Evolutionary conservation across 1,140 invertebrate species (phyloP).

Genomic region (Lordiphosa clarofinis): DNA sequence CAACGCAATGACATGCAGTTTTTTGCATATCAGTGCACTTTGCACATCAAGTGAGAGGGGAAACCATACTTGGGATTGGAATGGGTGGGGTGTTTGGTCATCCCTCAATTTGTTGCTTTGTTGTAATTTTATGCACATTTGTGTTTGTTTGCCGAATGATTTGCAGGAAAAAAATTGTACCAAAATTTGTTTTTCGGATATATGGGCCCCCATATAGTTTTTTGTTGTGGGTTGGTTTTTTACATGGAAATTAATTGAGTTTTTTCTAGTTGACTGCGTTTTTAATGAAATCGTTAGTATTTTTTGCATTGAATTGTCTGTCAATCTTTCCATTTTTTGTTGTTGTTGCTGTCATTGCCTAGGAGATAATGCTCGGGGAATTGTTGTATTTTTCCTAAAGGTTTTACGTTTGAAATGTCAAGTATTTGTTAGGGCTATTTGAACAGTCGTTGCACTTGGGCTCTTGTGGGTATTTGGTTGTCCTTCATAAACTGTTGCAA

Average conservation of each 20-base stretch:
- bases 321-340: constrained; percentile 21
- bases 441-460: constrained; percentile 38
- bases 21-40: constrained; percentile 75
- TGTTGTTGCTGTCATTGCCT: constrained; percentile 48
- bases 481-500: constrained; percentile 5
- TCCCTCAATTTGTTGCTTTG: constrained; percentile 72
- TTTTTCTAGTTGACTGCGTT: constrained; percentile 78
- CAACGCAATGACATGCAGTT: constrained; percentile 76
- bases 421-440: constrained; percentile 38
- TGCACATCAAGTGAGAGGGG: constrained; percentile 6
- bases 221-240: constrained; percentile 45
- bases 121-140: constrained; percentile 75
- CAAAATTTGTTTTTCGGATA: constrained; percentile 66
- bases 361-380: constrained; percentile 62
- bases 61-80: constrained; percentile 52
- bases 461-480: constrained; percentile 11
- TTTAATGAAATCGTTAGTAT: constrained; percentile 78
- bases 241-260: constrained; percentile 73
- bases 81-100: constrained; percentile 32
- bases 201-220: constrained; percentile 12
- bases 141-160: constrained; percentile 75
- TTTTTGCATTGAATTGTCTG: constrained; percentile 35
- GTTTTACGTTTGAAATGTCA: constrained; percentile 18
- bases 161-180: constrained; percentile 58
- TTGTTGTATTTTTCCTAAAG: constrained; percentile 4